These are phyloP conservation scores for Lucilia sericata DNA, from an alignment of 1,140 invertebrate genomes.

Conservation along the genomic window DNA sequence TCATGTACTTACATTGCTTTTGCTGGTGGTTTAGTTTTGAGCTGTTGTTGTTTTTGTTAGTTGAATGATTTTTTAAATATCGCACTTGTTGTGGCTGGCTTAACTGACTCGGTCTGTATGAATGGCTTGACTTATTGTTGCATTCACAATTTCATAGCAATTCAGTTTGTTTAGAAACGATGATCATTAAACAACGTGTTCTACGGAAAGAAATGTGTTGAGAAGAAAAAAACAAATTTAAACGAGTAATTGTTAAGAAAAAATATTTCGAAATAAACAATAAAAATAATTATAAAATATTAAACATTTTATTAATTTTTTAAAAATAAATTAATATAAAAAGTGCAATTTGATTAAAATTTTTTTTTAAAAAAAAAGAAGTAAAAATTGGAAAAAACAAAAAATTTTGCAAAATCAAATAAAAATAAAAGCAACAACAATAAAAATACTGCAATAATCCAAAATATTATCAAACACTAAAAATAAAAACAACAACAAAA, in stretches of 20 bases:
- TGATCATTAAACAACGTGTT: slow-evolving; percentile 37
- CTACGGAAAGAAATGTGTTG: slow-evolving; percentile 5
- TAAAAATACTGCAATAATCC: background rate
- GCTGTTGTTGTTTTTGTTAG: slow-evolving; percentile 19
- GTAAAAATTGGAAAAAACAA: background rate
- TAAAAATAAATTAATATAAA: background rate
- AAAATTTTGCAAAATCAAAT: background rate
- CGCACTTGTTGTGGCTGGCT: slow-evolving; percentile 32
- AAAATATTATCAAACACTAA: background rate
- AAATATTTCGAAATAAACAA: background rate
- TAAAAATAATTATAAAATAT: background rate
- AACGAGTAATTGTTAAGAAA: background rate
- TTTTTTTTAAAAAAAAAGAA: background rate
- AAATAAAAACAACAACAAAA: background rate
- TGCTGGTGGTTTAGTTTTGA: background rate
- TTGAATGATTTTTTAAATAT: background rate
- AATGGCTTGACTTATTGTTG: background rate
- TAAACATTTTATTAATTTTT: background rate
- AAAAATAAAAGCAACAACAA: background rate
- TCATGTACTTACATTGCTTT: background rate
- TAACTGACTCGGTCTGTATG: too few species aligned
- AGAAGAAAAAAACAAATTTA: background rate
- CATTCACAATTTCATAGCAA: background rate
- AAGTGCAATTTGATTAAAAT: too few species aligned
- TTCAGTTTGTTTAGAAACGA: slow-evolving; percentile 40